Percentiles rank a stretch among this genome's conserved stretches.
These are phyloP conservation scores for Morone chrysops DNA, from an alignment of 2,113 vertebrate genomes.

Conservation along the genomic window DNA sequence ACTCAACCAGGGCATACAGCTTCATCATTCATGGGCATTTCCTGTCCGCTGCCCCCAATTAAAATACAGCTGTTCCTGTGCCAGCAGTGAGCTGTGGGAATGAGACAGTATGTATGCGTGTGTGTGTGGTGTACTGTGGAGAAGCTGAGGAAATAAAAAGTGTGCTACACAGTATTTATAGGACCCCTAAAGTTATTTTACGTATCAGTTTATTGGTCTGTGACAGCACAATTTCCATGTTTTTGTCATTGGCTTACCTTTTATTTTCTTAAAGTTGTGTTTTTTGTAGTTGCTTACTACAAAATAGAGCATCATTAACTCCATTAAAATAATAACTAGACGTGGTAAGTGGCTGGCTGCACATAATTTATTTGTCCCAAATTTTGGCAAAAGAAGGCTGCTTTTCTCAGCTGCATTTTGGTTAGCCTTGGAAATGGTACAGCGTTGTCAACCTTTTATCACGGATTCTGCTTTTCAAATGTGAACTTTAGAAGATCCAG, in stretches of 20 bases:
- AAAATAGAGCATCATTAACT: neutral
- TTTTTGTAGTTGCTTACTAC: neutral
- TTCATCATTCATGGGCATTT: constrained; percentile 82
- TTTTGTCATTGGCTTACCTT: neutral
- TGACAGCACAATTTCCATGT: neutral
- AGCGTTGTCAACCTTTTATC: neutral
- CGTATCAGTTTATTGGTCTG: constrained; percentile 8
- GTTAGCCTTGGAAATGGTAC: neutral
- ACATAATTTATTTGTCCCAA: neutral
- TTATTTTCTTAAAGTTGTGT: neutral
- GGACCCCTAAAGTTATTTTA: neutral
- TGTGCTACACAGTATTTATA: constrained; percentile 5
- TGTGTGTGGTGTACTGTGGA: neutral
- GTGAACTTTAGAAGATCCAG: constrained; percentile 22
- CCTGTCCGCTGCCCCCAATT: constrained; percentile 79
- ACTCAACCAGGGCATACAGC: constrained; percentile 66
- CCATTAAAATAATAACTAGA: neutral
- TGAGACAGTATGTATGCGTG: constrained; percentile 7
- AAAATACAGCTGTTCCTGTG: constrained; percentile 74
- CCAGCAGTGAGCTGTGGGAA: constrained; percentile 55
- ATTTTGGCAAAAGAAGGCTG: neutral
- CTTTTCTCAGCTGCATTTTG: neutral
- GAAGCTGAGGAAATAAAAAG: neutral
- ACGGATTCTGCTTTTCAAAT: neutral
- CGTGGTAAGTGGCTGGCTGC: neutral